Evolutionary conservation across 2,888 invertebrate species (phyloP).

Genomic region (Dusona sp.): DNA sequence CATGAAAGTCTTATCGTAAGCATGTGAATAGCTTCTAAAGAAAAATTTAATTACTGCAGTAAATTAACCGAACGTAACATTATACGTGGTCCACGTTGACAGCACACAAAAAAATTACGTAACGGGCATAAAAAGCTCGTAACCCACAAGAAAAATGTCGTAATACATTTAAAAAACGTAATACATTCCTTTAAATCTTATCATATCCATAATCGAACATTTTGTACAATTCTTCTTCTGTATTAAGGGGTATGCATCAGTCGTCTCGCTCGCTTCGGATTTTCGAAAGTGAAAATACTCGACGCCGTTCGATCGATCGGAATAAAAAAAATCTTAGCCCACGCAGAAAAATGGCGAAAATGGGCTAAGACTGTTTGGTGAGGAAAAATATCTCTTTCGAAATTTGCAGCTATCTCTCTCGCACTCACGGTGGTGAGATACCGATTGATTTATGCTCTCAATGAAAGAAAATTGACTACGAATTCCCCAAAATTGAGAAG

Average conservation of each 20-base stretch:
- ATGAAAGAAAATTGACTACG: not conserved
- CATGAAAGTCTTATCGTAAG: slow-evolving; percentile 7
- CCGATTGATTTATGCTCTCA: no score
- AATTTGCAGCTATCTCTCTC: no score
- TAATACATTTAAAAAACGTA: not conserved
- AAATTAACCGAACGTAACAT: slow-evolving; percentile 40
- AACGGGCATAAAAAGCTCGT: slow-evolving; percentile 26
- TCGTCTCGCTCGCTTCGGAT: no score
- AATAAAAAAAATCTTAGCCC: no score
- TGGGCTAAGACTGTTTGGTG: no score
- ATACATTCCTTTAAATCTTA: not conserved
- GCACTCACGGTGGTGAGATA: no score
- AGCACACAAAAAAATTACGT: slow-evolving; percentile 7
- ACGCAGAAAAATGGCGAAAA: no score
- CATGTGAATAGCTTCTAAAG: not conserved
- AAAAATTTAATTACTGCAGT: slow-evolving; percentile 39
- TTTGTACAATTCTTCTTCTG: not conserved
- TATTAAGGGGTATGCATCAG: no score
- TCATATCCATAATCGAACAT: not conserved
- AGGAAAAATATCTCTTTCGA: no score
- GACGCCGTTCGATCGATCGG: no score
- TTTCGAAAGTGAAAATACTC: no score
- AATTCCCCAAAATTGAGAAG: not conserved
- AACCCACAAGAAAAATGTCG: not conserved
- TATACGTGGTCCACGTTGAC: slow-evolving; percentile 15